Percentiles rank a stretch among this genome's conserved stretches.
These are phyloP conservation scores for Bombus superbus DNA, from an alignment of 1,140 invertebrate genomes.

Conservation along the genomic window DNA sequence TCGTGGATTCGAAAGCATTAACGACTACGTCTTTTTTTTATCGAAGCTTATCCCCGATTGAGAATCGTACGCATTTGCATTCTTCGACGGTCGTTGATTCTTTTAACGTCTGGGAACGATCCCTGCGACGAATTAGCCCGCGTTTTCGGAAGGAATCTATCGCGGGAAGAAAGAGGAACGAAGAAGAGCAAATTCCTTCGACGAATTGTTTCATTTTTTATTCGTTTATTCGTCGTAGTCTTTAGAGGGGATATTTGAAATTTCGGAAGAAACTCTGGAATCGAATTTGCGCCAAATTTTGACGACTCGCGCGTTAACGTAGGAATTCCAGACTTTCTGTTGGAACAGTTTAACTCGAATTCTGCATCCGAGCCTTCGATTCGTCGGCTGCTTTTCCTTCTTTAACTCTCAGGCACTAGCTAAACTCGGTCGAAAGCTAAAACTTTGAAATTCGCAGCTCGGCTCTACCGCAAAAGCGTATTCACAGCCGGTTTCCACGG, in stretches of 20 bases:
- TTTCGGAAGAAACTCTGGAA: background rate
- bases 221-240: background rate
- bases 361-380: background rate
- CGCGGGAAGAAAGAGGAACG: fast-evolving
- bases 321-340: background rate
- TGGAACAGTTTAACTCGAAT: slow-evolving; percentile 6
- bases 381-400: background rate
- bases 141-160: background rate
- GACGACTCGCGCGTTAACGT: background rate
- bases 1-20: slow-evolving; percentile 5
- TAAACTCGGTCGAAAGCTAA: background rate
- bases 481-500: background rate
- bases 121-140: background rate
- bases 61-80: slow-evolving; percentile 50
- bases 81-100: slow-evolving; percentile 35
- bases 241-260: too few species aligned
- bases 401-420: background rate
- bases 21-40: slow-evolving; percentile 6
- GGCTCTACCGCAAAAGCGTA: background rate
- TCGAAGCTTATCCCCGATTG: slow-evolving; percentile 40
- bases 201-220: background rate
- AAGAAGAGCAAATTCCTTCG: background rate
- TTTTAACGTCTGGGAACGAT: slow-evolving; percentile 10
- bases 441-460: slow-evolving; percentile 9
- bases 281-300: background rate